A percentile compares a stretch with the other conserved stretches of the same genome.
These are phyloP conservation scores for Drosophila suzukii DNA, from an alignment of 1,140 invertebrate genomes.

Conservation along the genomic window DNA sequence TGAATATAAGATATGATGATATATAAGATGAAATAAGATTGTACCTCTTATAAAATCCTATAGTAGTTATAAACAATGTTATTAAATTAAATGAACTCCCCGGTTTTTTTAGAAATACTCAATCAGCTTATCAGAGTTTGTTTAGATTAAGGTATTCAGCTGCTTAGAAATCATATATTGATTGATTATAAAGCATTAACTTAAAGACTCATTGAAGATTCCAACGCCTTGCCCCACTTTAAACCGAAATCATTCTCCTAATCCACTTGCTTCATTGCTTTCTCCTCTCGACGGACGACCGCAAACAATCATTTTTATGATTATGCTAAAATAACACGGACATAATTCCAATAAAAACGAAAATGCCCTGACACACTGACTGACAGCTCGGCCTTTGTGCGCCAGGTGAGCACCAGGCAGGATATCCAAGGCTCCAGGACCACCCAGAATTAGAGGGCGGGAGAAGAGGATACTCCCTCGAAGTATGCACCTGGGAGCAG, in stretches of 20 bases:
- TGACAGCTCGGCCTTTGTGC: constrained; percentile 42
- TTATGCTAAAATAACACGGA: constrained; percentile 59
- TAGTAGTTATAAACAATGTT: too few relatives aligned
- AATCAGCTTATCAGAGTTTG: too few relatives aligned
- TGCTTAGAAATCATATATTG: too few relatives aligned
- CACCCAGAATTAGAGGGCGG: not conserved
- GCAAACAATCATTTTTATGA: constrained; percentile 55
- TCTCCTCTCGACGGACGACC: constrained; percentile 18
- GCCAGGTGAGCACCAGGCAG: constrained; percentile 25
- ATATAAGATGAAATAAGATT: too few relatives aligned
- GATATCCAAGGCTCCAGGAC: constrained; percentile 4
- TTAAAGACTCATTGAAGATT: too few relatives aligned
- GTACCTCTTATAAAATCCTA: too few relatives aligned
- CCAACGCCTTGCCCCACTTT: not conserved
- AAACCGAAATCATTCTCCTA: constrained; percentile 20
- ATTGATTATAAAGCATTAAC: too few relatives aligned
- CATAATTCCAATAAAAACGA: constrained; percentile 58
- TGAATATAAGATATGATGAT: too few relatives aligned
- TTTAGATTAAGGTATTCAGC: too few relatives aligned
- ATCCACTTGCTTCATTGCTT: constrained; percentile 26
- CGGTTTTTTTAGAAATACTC: too few relatives aligned
- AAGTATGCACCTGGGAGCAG: constrained; percentile 64
- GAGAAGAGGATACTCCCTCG: constrained; percentile 3
- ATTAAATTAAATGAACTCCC: too few relatives aligned
- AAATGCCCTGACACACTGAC: constrained; percentile 47